Evolutionary conservation across 1,140 invertebrate genomes (phyloP).

Genomic region (Aphis gossypii): DNA sequence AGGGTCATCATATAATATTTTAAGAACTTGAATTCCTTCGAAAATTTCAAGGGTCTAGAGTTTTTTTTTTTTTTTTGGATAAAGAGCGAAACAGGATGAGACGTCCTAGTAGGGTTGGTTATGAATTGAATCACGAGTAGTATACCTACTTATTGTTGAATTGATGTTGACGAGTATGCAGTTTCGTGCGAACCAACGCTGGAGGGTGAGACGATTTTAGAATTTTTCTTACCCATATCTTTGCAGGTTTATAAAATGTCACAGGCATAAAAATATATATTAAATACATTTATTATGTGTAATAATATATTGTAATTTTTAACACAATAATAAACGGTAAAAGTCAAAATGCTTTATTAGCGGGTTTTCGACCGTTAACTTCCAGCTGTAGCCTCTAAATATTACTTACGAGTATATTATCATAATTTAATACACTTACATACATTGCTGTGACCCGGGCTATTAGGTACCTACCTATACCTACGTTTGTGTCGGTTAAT

Average conservation of each 20-base stretch:
- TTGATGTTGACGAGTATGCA: neutral
- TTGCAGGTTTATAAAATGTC: neutral
- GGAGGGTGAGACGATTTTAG: neutral
- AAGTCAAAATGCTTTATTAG: neutral
- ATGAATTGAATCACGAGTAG: neutral
- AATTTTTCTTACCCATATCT: neutral
- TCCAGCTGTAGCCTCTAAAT: neutral
- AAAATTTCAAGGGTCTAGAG: neutral
- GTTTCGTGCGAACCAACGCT: neutral
- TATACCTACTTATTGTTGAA: neutral
- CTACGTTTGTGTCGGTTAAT: neutral
- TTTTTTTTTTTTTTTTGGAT: neutral
- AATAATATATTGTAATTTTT: neutral
- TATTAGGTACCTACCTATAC: neutral
- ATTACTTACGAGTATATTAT: neutral
- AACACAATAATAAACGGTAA: neutral
- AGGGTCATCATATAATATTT: neutral
- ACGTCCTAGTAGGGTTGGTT: neutral
- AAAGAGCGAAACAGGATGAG: neutral
- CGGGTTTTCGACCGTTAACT: neutral
- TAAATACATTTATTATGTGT: neutral
- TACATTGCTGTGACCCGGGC: too few species aligned
- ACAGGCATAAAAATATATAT: neutral
- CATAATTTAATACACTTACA: too few species aligned
- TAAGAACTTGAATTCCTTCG: neutral